Conservation (phyloP, 1,140 invertebrate genomes). For the Goniozus legneri region DNA sequence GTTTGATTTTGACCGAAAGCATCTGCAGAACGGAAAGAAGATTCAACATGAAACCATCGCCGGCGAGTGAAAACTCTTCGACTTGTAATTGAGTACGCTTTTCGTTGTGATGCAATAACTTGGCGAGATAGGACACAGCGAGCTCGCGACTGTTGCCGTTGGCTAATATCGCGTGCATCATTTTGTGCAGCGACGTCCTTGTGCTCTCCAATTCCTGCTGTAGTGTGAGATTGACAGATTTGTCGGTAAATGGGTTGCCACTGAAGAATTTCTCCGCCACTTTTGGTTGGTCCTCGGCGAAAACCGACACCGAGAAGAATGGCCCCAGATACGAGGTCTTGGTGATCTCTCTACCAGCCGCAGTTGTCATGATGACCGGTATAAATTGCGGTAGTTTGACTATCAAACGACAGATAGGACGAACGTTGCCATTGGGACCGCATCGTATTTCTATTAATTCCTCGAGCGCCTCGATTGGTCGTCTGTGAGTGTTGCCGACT, state of each 20-base stretch:
- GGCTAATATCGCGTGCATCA: conserved; percentile 80
- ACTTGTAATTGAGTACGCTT: conserved; percentile 86
- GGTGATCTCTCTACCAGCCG: conserved; percentile 77
- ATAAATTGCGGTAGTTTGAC: conserved; percentile 72
- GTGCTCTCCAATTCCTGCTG: conserved; percentile 71
- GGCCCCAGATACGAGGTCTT: conserved; percentile 82
- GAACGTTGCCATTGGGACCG: conserved; percentile 53
- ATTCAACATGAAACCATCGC: conserved; percentile 95
- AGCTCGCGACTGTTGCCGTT: conserved; percentile 72
- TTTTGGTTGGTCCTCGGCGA: conserved; percentile 87
- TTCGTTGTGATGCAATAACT: conserved; percentile 75
- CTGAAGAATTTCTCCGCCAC: conserved; percentile 68
- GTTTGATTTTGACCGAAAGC: conserved; percentile 79
- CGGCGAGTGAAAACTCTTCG: conserved; percentile 79
- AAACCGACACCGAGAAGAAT: conserved; percentile 85
- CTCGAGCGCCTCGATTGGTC: conserved; percentile 63
- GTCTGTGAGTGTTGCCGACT: conserved; percentile 67
- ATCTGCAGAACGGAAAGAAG: conserved; percentile 85
- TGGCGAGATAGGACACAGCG: conserved; percentile 75
- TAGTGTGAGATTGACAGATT: conserved; percentile 61
- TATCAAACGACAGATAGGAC: conserved; percentile 78
- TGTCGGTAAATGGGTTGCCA: conserved; percentile 56
- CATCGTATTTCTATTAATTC: conserved; percentile 72
- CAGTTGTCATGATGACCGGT: conserved; percentile 67
- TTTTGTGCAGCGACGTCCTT: conserved; percentile 70